These are phyloP conservation scores for Pseudomugil tenellus DNA, from an alignment of 2,797 vertebrate species.

Conservation along the genomic window DNA sequence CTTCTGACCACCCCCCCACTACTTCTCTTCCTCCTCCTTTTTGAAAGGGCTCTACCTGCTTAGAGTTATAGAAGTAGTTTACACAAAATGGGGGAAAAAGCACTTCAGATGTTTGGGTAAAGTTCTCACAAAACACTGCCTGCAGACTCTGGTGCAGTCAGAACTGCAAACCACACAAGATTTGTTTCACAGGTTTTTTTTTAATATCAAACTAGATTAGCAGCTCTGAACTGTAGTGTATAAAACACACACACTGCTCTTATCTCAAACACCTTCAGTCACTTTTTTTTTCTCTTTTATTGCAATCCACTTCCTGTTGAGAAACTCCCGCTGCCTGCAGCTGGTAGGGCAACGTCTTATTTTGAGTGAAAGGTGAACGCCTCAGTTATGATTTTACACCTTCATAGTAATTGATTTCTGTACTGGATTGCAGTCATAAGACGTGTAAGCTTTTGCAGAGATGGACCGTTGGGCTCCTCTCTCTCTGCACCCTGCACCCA, in stretches of 20 bases:
- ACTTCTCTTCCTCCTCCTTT: not conserved
- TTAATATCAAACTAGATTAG: constrained; percentile 32
- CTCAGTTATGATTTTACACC: constrained; percentile 9
- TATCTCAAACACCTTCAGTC: constrained; percentile 70
- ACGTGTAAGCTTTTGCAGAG: constrained; percentile 17
- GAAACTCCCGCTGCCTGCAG: constrained; percentile 57
- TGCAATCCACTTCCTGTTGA: constrained; percentile 77
- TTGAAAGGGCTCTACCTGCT: constrained; percentile 24
- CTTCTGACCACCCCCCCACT: constrained; percentile 41
- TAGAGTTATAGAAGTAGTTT: constrained; percentile 28
- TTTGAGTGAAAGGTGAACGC: constrained; percentile 44
- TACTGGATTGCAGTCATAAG: not conserved
- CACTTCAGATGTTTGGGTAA: constrained; percentile 17
- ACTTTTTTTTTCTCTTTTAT: constrained; percentile 56
- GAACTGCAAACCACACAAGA: constrained; percentile 15
- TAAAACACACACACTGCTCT: constrained; percentile 28
- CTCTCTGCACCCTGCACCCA: constrained; percentile 10
- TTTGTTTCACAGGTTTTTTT: constrained; percentile 17
- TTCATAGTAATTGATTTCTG: constrained; percentile 24
- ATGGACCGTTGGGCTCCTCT: constrained; percentile 19
- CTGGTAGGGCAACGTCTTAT: constrained; percentile 26
- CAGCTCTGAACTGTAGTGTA: not conserved
- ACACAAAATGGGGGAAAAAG: constrained; percentile 2
- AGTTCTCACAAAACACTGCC: constrained; percentile 18
- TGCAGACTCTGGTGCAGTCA: constrained; percentile 1